Conservation (phyloP, 2,888 invertebrate genomes). For the Isotomurus palustris region DNA sequence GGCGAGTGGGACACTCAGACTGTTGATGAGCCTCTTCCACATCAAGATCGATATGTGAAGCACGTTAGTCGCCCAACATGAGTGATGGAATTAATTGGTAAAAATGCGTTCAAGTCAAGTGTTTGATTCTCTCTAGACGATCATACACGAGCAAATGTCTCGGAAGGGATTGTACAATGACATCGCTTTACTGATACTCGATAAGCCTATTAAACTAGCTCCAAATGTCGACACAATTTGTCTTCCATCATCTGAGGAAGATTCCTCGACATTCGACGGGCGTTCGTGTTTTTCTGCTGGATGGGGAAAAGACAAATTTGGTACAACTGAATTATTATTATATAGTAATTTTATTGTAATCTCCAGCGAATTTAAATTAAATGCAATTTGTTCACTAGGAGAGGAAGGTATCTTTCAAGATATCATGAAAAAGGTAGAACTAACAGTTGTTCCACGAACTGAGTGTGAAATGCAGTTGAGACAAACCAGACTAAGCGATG, state of each 20-base stretch:
- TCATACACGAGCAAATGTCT: conserved; percentile 61
- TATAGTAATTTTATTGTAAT: too few species aligned
- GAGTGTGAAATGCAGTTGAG: conserved; percentile 61
- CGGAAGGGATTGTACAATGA: conserved; percentile 67
- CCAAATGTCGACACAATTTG: conserved; percentile 67
- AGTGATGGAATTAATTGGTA: too few species aligned
- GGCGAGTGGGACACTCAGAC: conserved; percentile 81
- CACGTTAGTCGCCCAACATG: too few species aligned
- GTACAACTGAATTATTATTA: too few species aligned
- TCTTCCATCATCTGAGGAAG: conserved; percentile 55
- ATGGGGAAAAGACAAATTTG: conserved; percentile 69
- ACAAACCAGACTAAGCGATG: conserved; percentile 62
- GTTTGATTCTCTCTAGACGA: conserved; percentile 50
- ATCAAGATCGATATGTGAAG: conserved; percentile 63
- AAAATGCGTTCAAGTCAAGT: too few species aligned
- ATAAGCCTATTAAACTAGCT: conserved; percentile 57
- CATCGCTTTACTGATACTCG: conserved; percentile 64
- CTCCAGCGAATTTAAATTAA: too few species aligned
- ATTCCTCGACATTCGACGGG: conserved; percentile 51
- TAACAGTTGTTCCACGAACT: conserved; percentile 61
- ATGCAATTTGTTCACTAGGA: too few species aligned
- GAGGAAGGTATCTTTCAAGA: conserved; percentile 50
- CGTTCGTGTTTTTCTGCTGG: conserved; percentile 64
- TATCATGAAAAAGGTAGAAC: conserved; percentile 67
- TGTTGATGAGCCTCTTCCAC: conserved; percentile 61